Evolutionary conservation across 2,113 vertebrate genomes (phyloP).

Genomic region (Sinocyclocheilus anshuiensis): DNA sequence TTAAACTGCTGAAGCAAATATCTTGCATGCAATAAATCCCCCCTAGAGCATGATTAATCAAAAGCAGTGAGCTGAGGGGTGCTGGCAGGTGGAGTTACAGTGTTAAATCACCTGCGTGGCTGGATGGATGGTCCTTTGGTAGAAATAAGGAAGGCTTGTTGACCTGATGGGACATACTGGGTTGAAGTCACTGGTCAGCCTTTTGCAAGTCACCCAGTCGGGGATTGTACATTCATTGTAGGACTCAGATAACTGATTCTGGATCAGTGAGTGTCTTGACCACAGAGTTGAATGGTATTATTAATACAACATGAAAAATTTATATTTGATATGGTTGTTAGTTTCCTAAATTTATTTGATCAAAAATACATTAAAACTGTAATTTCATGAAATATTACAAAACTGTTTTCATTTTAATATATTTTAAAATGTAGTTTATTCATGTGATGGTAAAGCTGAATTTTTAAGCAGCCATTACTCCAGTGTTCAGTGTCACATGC

Average conservation of each 20-base stretch:
- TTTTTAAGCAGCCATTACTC: no score
- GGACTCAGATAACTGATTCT: conserved; percentile 57
- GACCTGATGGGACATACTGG: conserved; percentile 49
- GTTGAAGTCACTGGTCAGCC: conserved; percentile 58
- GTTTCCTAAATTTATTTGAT: no score
- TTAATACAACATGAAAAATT: not conserved
- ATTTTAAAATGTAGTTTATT: no score
- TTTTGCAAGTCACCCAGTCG: conserved; percentile 53
- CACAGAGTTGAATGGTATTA: not conserved
- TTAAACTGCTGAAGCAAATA: conserved; percentile 84
- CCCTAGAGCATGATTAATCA: conserved; percentile 79
- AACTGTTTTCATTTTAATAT: no score
- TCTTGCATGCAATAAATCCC: conserved; percentile 79
- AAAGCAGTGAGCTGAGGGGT: conserved; percentile 71
- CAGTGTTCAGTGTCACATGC: no score
- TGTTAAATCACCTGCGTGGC: conserved; percentile 78
- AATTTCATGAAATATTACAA: no score
- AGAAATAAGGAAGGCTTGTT: conserved; percentile 53
- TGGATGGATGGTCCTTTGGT: conserved; percentile 65
- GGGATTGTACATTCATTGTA: not conserved
- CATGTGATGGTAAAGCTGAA: no score
- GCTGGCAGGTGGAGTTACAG: conserved; percentile 73
- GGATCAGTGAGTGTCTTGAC: conserved; percentile 56
- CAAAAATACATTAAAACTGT: no score
- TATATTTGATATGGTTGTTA: no score